Conservation (phyloP, 2,797 vertebrate genomes). For the Silurus aristotelis region DNA sequence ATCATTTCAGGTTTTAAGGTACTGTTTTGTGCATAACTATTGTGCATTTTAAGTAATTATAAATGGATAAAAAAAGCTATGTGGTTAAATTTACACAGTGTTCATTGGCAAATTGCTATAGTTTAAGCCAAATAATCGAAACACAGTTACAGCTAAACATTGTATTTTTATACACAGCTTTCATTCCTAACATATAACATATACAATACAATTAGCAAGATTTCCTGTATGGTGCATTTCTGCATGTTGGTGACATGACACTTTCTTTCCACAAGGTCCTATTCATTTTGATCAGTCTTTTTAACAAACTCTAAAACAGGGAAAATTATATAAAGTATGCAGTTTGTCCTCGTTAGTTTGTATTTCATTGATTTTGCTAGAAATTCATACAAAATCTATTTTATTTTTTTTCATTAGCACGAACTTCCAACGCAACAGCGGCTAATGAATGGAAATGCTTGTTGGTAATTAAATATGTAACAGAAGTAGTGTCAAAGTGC, state of each 20-base stretch:
- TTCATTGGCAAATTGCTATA: neutral
- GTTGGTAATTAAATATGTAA: neutral
- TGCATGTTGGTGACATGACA: neutral
- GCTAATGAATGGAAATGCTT: constrained; percentile 1
- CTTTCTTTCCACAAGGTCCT: neutral
- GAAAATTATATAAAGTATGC: neutral
- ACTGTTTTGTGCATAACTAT: neutral
- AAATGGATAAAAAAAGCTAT: neutral
- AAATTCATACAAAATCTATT: too few relatives aligned
- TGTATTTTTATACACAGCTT: neutral
- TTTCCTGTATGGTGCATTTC: neutral
- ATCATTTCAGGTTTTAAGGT: too few relatives aligned
- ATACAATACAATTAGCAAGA: neutral
- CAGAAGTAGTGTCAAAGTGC: neutral
- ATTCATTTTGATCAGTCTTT: neutral
- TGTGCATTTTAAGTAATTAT: neutral
- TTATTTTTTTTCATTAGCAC: neutral
- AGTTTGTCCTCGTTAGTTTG: neutral
- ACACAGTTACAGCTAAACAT: too few relatives aligned
- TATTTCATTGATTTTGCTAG: neutral
- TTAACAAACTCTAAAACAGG: too few relatives aligned
- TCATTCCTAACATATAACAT: neutral
- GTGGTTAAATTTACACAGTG: neutral
- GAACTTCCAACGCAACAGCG: neutral
- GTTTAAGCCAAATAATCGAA: neutral